These are phyloP conservation scores for Gisinianus flammeolus DNA, from an alignment of 2,888 invertebrate genomes.

Conservation along the genomic window DNA sequence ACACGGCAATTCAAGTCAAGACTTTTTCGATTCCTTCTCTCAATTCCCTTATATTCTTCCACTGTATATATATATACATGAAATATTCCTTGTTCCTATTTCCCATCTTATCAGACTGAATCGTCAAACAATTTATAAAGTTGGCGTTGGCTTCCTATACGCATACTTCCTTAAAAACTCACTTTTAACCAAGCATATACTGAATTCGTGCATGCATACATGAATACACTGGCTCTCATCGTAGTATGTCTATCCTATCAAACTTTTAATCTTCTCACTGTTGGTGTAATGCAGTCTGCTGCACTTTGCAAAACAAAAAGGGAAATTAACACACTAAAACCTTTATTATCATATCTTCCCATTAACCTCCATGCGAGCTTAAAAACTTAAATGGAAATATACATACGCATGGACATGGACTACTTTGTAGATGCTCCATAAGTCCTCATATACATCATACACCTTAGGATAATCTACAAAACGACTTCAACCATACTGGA, in stretches of 20 bases:
- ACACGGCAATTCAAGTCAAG: background rate
- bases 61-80: background rate
- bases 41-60: no score
- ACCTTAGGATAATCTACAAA: no score
- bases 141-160: background rate
- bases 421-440: no score
- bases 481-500: no score
- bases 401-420: background rate
- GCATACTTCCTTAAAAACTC: no score
- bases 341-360: background rate
- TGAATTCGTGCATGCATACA: background rate
- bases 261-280: background rate
- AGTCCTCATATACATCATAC: no score
- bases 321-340: background rate
- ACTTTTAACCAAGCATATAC: background rate
- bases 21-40: background rate
- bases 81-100: constrained; percentile 8
- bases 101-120: background rate
- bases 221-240: background rate
- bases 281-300: background rate
- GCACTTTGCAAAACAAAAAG: background rate
- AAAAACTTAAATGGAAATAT: background rate
- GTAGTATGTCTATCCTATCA: background rate
- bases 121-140: background rate
- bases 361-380: background rate